A percentile compares a stretch with the other conserved stretches of the same genome.
Evolutionary conservation across 1,140 invertebrate genomes (phyloP).

Genomic region (Leptinotarsa texana): DNA sequence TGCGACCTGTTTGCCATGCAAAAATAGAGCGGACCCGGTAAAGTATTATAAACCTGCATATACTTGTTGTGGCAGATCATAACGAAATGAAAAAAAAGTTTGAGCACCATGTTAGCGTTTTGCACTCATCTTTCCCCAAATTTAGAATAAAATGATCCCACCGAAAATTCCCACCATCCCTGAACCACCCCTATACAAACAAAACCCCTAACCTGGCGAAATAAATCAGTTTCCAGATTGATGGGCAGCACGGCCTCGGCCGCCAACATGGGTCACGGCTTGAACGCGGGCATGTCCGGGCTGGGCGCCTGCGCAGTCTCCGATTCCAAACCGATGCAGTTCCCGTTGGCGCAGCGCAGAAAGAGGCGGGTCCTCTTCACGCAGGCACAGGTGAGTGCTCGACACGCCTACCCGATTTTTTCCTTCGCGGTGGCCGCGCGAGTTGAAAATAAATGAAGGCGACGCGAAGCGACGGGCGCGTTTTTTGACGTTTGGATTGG

Average conservation of each 20-base stretch:
- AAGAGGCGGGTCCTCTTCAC: slow-evolving; percentile 98
- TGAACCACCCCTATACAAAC: neutral
- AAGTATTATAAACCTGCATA: too few species aligned
- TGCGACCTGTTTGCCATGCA: too few species aligned
- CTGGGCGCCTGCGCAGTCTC: slow-evolving; percentile 75
- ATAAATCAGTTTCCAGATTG: slow-evolving; percentile 76
- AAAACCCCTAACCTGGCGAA: neutral
- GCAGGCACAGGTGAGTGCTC: slow-evolving; percentile 81
- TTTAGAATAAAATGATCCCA: neutral
- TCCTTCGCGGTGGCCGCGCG: slow-evolving; percentile 11
- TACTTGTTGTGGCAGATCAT: too few species aligned
- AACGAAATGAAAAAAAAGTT: too few species aligned
- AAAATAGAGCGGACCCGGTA: too few species aligned
- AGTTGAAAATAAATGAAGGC: slow-evolving; percentile 6
- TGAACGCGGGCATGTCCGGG: slow-evolving; percentile 79
- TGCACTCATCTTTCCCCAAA: too few species aligned
- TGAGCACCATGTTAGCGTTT: too few species aligned
- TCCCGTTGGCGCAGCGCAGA: slow-evolving; percentile 84
- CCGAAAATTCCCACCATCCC: neutral
- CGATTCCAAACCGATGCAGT: slow-evolving; percentile 88
- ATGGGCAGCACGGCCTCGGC: slow-evolving; percentile 79
- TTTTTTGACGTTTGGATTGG: neutral
- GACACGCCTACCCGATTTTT: slow-evolving; percentile 21
- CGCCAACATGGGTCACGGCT: slow-evolving; percentile 82
- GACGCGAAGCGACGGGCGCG: slow-evolving; percentile 7